Conservation (phyloP, 2,888 invertebrate genomes). For the Ecdyonurus torrentis region DNA sequence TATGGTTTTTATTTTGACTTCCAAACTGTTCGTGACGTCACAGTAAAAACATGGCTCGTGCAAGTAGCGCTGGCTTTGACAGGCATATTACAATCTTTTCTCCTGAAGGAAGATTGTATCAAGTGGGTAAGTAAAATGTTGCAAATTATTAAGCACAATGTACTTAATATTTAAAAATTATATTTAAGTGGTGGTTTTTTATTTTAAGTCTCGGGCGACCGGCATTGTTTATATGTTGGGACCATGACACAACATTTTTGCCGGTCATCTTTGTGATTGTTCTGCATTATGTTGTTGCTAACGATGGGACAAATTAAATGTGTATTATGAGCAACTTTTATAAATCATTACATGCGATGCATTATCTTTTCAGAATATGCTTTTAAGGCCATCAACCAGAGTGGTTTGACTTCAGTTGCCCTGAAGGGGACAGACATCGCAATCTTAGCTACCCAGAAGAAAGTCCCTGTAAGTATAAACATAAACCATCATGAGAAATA, state of each 20-base stretch:
- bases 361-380: constrained; percentile 82
- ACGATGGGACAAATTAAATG: no score
- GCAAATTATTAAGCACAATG: no score
- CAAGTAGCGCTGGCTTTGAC: constrained; percentile 98
- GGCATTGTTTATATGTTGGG: no score
- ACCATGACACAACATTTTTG: constrained; percentile 14
- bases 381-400: constrained; percentile 97
- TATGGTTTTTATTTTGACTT: no score
- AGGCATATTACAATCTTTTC: constrained; percentile 99
- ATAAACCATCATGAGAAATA: no score
- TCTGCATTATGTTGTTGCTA: no score
- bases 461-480: constrained; percentile 77
- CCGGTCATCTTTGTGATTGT: constrained; percentile 13
- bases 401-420: constrained; percentile 92
- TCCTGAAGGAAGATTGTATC: constrained; percentile 97
- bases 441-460: constrained; percentile 94
- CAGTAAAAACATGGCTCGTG: constrained; percentile 65
- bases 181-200: no score
- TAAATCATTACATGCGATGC: no score
- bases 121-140: constrained; percentile 68
- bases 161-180: no score
- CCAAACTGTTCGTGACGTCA: no score
- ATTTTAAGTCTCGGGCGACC: no score
- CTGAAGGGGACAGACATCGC: constrained; percentile 84
- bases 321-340: no score